These are phyloP conservation scores for Heteronetta atricapilla DNA, from an alignment of 2,113 vertebrate species.

Conservation along the genomic window DNA sequence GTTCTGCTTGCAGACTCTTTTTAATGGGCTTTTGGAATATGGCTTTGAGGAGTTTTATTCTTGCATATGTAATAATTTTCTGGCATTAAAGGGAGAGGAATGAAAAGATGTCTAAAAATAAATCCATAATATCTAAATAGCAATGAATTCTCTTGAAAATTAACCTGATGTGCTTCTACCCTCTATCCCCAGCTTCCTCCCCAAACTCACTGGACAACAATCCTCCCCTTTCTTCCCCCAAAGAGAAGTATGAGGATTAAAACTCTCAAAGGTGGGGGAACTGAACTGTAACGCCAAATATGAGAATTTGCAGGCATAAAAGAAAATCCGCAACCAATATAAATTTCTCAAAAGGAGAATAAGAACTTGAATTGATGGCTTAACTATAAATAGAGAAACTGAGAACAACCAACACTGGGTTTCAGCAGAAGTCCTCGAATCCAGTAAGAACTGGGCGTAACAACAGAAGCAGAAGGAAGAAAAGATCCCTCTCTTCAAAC, in stretches of 20 bases:
- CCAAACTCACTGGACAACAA: background rate
- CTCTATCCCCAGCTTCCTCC: background rate
- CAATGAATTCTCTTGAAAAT: slow-evolving; percentile 37
- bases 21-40: slow-evolving; percentile 30
- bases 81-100: slow-evolving; percentile 6
- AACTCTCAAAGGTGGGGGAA: background rate
- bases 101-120: slow-evolving; percentile 14
- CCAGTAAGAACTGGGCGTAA: background rate
- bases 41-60: slow-evolving; percentile 28
- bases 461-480: background rate
- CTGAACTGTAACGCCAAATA: background rate
- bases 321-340: background rate
- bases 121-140: slow-evolving; percentile 14
- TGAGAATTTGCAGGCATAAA: background rate
- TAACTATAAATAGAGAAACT: background rate
- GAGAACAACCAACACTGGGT: background rate
- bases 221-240: background rate
- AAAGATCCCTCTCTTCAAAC: background rate
- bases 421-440: background rate
- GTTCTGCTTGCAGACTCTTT: slow-evolving; percentile 14
- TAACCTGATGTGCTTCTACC: background rate
- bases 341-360: background rate
- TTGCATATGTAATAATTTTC: slow-evolving; percentile 47
- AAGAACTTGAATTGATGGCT: background rate
- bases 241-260: background rate